Evolutionary conservation across 2,797 vertebrate species (phyloP), one percentile per base, ranked within the genome.

Genomic region (Notoglanidium macrostoma): DNA sequence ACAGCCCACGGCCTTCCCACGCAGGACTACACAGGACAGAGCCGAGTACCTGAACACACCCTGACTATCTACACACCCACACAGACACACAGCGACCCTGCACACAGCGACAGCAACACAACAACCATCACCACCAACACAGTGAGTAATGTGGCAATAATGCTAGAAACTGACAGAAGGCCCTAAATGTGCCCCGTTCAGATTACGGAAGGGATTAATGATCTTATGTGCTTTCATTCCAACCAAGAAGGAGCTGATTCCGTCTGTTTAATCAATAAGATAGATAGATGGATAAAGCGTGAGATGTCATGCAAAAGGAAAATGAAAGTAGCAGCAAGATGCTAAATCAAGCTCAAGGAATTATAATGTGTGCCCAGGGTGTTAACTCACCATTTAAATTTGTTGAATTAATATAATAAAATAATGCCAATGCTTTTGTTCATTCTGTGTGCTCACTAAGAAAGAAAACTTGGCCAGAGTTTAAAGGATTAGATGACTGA

Each of bases 21-120:
- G 0, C 97, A 96, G 95, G 97, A 98, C 95, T 98, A 97, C 94
- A 92, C 95, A 21, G 97, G 96, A 94, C 97, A 97, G 95, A 97
- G 95, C 95, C 96, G 97, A 14, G 97, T 97, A 9, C 96, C 97
- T 0, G 98, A 99, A 94, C 97, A 98, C 84, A 94, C 96, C 95
- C 95, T 98, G 96, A 96, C 96, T 91, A 96, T 98, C 89, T 99
- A 98, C 95, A 97, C 98, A 84, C 95, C 97, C 93, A 96, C 97
- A 91, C 97, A 97, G 95, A 97, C 96, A 90, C 97, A 97, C 94
- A 93, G 95, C 26, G 98, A 99, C 93, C 97, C 95, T 93, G 94
- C 96, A 0, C 95, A 96, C 94, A 93, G 92, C 1, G 97, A 98
- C 88, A 95, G 94, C 96, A 97, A 95, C 96, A 96, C 96, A 84